These are phyloP conservation scores for Drosophila koepferae DNA, from an alignment of 2,888 invertebrate genomes.

Conservation along the genomic window DNA sequence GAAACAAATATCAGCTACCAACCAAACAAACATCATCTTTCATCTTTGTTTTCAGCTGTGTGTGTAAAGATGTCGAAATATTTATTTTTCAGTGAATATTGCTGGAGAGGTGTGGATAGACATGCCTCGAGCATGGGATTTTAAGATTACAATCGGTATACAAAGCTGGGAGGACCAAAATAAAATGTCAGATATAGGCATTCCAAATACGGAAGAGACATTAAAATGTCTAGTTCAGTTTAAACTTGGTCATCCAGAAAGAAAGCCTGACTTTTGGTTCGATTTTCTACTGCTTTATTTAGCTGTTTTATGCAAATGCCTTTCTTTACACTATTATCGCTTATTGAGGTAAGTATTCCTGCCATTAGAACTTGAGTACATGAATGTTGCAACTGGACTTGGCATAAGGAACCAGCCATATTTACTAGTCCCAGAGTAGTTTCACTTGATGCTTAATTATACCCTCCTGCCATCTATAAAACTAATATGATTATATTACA, in stretches of 20 bases:
- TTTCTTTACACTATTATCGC: too few relatives aligned
- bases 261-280: too few relatives aligned
- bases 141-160: not conserved
- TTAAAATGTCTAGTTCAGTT: too few relatives aligned
- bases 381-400: too few relatives aligned
- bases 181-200: not conserved
- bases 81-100: not conserved
- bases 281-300: too few relatives aligned
- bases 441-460: not conserved
- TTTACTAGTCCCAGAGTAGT: not conserved
- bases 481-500: not conserved
- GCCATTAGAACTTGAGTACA: too few relatives aligned
- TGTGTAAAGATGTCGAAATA: not conserved
- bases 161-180: not conserved
- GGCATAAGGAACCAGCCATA: not conserved
- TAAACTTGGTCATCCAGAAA: too few relatives aligned
- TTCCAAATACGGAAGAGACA: not conserved
- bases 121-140: not conserved
- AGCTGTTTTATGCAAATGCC: too few relatives aligned
- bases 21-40: conserved; percentile 13
- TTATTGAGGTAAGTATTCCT: too few relatives aligned
- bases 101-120: not conserved
- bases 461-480: not conserved
- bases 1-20: conserved; percentile 31
- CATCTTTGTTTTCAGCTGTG: conserved; percentile 4